A percentile compares a stretch with the other conserved stretches of the same genome.
Evolutionary conservation across 2,888 invertebrate genomes (phyloP).

Genomic region (Candidula unifasciata): DNA sequence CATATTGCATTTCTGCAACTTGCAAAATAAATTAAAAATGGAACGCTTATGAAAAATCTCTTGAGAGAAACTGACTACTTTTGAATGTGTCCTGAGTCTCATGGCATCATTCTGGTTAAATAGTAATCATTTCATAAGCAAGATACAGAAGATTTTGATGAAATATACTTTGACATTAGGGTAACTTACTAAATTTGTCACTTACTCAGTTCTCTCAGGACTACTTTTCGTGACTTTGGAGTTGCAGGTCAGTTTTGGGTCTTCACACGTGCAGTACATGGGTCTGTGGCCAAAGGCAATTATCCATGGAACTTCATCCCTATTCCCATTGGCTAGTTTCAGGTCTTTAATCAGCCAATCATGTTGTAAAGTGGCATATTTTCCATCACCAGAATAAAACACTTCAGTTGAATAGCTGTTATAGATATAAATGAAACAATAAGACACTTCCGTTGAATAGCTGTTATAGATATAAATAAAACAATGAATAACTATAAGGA

Average conservation of each 20-base stretch:
- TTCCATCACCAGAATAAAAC: slow-evolving; percentile 80
- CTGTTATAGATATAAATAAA: slow-evolving; percentile 50
- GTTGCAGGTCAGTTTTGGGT: slow-evolving; percentile 50
- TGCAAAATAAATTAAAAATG: too few relatives aligned
- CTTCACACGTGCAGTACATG: slow-evolving; percentile 76
- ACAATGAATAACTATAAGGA: too few relatives aligned
- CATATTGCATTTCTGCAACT: too few relatives aligned
- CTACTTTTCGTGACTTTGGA: slow-evolving; percentile 19
- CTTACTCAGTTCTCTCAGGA: slow-evolving; percentile 28
- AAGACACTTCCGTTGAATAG: slow-evolving; percentile 66
- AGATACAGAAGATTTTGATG: too few relatives aligned
- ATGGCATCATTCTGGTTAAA: too few relatives aligned
- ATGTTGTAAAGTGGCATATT: slow-evolving; percentile 79
- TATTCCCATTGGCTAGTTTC: slow-evolving; percentile 67
- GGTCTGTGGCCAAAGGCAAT: slow-evolving; percentile 76
- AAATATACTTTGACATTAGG: too few relatives aligned
- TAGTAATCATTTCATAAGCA: too few relatives aligned
- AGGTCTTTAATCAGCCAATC: slow-evolving; percentile 70
- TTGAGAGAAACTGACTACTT: too few relatives aligned
- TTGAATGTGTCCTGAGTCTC: too few relatives aligned
- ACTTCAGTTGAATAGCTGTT: slow-evolving; percentile 69
- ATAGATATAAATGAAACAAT: neutral
- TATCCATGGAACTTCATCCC: slow-evolving; percentile 72
- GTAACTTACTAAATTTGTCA: too few relatives aligned
- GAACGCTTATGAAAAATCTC: too few relatives aligned